Percentiles rank a stretch among this genome's conserved stretches.
Conservation (phyloP, 1,140 invertebrate genomes). For the Cydia strobilella region DNA sequence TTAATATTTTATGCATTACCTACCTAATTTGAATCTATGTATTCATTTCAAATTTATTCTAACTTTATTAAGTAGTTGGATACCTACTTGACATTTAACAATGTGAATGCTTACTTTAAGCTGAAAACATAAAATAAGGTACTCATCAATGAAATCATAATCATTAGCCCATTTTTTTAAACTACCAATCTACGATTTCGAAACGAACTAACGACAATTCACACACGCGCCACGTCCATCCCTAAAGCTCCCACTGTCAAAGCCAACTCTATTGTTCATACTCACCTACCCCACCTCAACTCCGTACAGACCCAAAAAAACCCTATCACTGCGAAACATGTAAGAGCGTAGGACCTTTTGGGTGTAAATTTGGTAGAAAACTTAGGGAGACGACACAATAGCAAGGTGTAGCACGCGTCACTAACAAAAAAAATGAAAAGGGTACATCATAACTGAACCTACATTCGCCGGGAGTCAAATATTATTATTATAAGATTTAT, state of each 20-base stretch:
- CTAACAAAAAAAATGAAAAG: conserved; percentile 3
- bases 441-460: neutral
- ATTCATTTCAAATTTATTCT: no score
- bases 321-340: neutral
- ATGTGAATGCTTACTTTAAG: no score
- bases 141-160: no score
- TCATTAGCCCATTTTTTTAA: no score
- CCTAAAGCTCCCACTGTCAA: conserved; percentile 8
- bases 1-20: no score
- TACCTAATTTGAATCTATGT: no score
- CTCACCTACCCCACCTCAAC: conserved; percentile 8
- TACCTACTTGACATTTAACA: no score
- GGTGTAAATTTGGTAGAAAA: no score
- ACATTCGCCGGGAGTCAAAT: conserved; percentile 23
- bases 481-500: conserved; percentile 34
- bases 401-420: conserved; percentile 21
- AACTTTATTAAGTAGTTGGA: no score
- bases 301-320: neutral
- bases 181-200: neutral
- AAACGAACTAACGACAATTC: conserved; percentile 6
- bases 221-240: neutral
- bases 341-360: neutral
- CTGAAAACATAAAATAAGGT: no score
- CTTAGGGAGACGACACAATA: conserved; percentile 7
- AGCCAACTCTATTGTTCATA: conserved; percentile 9